Conservation (phyloP, 2,888 invertebrate species). For the Trisateles emortualis region DNA sequence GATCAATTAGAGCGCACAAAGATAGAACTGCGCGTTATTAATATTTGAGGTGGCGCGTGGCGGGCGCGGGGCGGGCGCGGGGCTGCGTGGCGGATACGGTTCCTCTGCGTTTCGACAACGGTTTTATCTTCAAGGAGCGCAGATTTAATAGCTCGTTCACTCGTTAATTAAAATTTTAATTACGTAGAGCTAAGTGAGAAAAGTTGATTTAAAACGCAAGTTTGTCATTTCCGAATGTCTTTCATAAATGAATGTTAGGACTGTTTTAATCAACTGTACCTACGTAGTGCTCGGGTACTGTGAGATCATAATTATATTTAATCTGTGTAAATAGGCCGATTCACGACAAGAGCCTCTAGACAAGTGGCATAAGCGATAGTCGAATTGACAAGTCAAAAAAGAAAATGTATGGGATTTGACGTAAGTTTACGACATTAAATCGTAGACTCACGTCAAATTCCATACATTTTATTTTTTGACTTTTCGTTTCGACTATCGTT, state of each 20-base stretch:
- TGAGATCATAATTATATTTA: background rate
- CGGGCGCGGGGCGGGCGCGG: constrained; percentile 10
- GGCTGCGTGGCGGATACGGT: constrained; percentile 6
- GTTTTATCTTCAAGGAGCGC: constrained; percentile 30
- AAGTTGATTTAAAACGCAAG: constrained; percentile 28
- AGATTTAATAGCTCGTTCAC: constrained; percentile 23
- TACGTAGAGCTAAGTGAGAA: constrained; percentile 28
- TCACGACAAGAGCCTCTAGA: too few species aligned
- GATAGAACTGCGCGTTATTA: constrained; percentile 62
- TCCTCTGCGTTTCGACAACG: background rate
- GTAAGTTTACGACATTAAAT: too few species aligned
- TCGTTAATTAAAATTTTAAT: constrained; percentile 43
- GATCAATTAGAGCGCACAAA: constrained; percentile 61
- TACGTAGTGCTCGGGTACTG: constrained; percentile 1
- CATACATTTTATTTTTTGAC: too few species aligned
- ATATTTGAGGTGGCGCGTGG: constrained; percentile 51
- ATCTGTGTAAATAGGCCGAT: background rate
- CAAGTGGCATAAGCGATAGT: too few species aligned
- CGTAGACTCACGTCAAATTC: too few species aligned
- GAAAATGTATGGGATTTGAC: too few species aligned
- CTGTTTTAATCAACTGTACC: constrained; percentile 35
- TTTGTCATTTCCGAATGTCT: constrained; percentile 30
- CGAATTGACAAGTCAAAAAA: too few species aligned
- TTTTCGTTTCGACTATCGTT: too few species aligned
- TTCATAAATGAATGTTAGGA: constrained; percentile 17